Percentiles rank a stretch among this genome's conserved stretches.
Conservation (phyloP, 2,888 invertebrate species). For the Galeruca laticollis region DNA sequence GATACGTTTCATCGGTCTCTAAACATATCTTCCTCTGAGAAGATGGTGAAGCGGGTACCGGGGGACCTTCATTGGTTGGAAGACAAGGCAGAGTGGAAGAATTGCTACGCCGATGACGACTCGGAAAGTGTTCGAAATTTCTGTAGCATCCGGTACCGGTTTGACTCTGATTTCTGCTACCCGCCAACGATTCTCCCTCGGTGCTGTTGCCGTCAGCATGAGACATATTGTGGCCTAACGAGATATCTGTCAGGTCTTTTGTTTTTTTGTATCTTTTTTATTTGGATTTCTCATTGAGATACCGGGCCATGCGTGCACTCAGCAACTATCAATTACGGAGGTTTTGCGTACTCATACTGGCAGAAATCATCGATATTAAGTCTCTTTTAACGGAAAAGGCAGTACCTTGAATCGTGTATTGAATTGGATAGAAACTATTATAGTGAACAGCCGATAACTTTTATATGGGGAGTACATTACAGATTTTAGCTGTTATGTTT, state of each 20-base stretch:
- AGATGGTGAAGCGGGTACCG: conserved; percentile 58
- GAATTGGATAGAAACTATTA: too few species aligned
- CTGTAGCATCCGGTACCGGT: conserved; percentile 83
- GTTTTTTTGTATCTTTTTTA: conserved; percentile 7
- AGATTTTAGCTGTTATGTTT: too few species aligned
- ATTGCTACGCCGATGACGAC: conserved; percentile 69
- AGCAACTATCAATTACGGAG: conserved; percentile 33
- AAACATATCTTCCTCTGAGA: conserved; percentile 59
- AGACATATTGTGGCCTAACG: conserved; percentile 90
- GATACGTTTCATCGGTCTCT: conserved; percentile 52
- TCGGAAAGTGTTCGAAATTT: conserved; percentile 79
- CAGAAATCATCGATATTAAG: conserved; percentile 31
- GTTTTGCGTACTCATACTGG: conserved; percentile 35
- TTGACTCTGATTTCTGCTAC: conserved; percentile 75
- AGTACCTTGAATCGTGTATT: not conserved
- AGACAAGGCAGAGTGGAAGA: conserved; percentile 68
- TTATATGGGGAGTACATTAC: too few species aligned
- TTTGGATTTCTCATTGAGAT: conserved; percentile 12
- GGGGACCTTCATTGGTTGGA: conserved; percentile 62
- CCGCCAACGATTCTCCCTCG: conserved; percentile 73
- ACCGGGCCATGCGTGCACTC: conserved; percentile 32
- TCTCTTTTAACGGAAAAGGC: conserved; percentile 26
- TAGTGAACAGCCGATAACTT: too few species aligned
- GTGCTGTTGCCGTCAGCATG: conserved; percentile 89
- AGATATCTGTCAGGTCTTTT: conserved; percentile 54